Evolutionary conservation across 2,113 vertebrate species (phyloP), one percentile per base, ranked within the genome.

Genomic region (Dromiciops gliroides): DNA sequence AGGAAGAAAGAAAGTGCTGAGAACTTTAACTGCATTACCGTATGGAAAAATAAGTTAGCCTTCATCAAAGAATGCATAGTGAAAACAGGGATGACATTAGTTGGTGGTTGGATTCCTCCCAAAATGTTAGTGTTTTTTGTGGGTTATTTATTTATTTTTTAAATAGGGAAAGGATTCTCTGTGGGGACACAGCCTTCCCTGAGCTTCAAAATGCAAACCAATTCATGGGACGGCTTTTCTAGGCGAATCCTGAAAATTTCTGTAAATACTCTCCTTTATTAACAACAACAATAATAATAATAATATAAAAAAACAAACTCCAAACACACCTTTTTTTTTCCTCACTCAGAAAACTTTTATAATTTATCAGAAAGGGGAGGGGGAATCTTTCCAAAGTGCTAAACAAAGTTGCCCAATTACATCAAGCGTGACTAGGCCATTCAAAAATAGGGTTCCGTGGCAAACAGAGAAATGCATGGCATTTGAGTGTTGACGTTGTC

Each of bases 331-430:
- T 98, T 98, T 83, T 83, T 14, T 75, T 83, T 44, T 98, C 98
- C 98, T 98, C 98, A 98, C 98, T 98, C 98, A 98, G 98, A 98
- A 98, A 98, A 98, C 95, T 96, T 98, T 96, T 98, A 92, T 97
- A 98, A 98, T 97, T 98, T 98, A 98, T 97, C 98, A 98, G 98
- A 98, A 98, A 98, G 98, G 67, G 67, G 67, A 98, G 99, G 98
- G 97, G 99, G 98, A 99, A 99, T 98, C 98, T 99, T 98, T 99
- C 98, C 98, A 99, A 99, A 99, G 99, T 99, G 99, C 99, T 99
- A 99, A 99, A 99, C 97, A 99, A 99, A 99, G 98, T 99, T 97
- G 97, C 98, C 98, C 98, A 98, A 98, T 98, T 98, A 98, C 75
- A 97, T 97, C 96, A 98, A 98, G 95, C 97, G 93, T 98, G 91